phyloP scores from a whole-genome alignment of 2,797 vertebrate genomes.

The Myripristis murdjan region DNA sequence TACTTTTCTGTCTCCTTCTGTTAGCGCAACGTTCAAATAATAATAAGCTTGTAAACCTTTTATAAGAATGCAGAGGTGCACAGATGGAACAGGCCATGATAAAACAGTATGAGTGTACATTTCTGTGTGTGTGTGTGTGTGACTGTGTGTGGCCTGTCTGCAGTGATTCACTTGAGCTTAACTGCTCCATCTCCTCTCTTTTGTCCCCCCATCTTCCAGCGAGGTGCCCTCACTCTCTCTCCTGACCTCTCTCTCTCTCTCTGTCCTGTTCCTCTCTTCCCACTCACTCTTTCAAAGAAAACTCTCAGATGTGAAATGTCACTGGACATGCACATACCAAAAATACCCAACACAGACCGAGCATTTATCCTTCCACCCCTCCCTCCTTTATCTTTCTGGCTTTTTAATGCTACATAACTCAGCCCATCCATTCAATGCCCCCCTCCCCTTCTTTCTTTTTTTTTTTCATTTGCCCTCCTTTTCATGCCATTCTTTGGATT shows the following conservation, averaged over 20 bases:
- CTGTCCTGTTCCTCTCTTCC: not conserved
- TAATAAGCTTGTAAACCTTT: conserved; percentile 58
- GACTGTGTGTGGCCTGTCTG: conserved; percentile 51
- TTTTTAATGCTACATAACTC: conserved; percentile 59
- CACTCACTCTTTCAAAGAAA: conserved; percentile 24
- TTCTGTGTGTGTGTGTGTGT: conserved; percentile 34
- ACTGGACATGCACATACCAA: conserved; percentile 63
- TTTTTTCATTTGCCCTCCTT: conserved; percentile 60
- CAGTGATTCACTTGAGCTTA: conserved; percentile 59
- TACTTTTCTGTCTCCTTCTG: conserved; percentile 40
- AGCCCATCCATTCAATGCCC: conserved; percentile 52
- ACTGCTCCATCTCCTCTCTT: conserved; percentile 60
- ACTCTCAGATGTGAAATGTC: conserved; percentile 64
- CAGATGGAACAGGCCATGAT: conserved; percentile 29
- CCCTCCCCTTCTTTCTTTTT: conserved; percentile 9
- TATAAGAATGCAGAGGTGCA: conserved; percentile 51
- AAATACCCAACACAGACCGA: conserved; percentile 57
- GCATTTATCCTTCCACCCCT: conserved; percentile 58
- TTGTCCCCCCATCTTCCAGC: conserved; percentile 56
- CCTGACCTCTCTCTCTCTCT: conserved; percentile 19
- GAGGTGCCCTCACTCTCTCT: conserved; percentile 45
- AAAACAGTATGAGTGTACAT: conserved; percentile 30
- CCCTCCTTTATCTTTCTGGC: conserved; percentile 53
- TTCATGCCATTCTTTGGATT: conserved; percentile 78
- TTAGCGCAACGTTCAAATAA: conserved; percentile 47